Conservation (phyloP, 2,888 invertebrate species). For the Bugulina stolonifera region DNA sequence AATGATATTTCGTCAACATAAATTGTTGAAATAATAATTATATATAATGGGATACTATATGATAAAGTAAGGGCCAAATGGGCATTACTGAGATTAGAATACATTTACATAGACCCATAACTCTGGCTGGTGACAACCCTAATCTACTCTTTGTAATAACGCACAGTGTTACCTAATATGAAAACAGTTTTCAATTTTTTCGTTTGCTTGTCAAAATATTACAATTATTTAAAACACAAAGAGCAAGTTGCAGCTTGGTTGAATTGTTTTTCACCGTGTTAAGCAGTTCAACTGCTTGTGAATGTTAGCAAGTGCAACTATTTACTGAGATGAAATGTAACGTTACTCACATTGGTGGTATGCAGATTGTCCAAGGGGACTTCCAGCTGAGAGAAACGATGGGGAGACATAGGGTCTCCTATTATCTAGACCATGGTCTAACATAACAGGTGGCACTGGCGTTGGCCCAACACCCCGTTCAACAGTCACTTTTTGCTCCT, state of each 20-base stretch:
- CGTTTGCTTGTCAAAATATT: background rate
- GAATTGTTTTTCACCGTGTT: no score
- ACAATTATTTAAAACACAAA: background rate
- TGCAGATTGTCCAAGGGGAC: conserved; percentile 11
- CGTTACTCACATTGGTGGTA: conserved; percentile 11
- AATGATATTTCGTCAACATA: no score
- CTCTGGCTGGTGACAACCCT: no score
- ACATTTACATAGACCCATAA: no score
- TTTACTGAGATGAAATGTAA: background rate
- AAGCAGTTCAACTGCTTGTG: no score
- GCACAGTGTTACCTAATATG: no score
- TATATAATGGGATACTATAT: no score
- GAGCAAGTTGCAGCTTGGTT: background rate
- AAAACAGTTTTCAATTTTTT: background rate
- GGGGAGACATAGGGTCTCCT: background rate
- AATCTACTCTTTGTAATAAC: no score
- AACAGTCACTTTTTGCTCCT: background rate
- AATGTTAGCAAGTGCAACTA: background rate
- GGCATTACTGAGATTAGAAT: no score
- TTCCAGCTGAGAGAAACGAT: conserved; percentile 13
- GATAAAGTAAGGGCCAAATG: no score
- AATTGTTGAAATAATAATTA: no score
- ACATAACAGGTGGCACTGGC: background rate
- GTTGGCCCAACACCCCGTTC: conserved; percentile 15
- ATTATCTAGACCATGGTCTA: background rate